phyloP scores from a whole-genome alignment of 2,888 invertebrate genomes.

The Priocnemis perturbator region DNA sequence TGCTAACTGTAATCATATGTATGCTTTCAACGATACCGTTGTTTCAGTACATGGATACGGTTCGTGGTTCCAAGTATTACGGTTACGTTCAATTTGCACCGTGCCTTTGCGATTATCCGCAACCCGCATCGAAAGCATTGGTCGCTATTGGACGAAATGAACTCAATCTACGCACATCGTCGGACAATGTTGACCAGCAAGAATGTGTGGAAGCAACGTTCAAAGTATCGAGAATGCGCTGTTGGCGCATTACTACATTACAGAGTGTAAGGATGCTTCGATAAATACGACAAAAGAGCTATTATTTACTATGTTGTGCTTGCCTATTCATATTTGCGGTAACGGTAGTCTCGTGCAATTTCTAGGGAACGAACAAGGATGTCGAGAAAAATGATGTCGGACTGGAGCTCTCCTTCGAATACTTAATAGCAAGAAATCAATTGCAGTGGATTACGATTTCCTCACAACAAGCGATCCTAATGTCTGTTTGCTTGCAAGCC shows the following conservation, averaged over 20 bases:
- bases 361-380: conserved; percentile 60
- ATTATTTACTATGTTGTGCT: no score
- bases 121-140: conserved; percentile 80
- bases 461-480: conserved; percentile 94
- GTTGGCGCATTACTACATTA: conserved; percentile 96
- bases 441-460: conserved; percentile 95
- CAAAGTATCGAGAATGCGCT: conserved; percentile 96
- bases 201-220: conserved; percentile 83
- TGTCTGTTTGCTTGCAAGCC: conserved; percentile 95
- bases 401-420: conserved; percentile 95
- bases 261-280: conserved; percentile 80
- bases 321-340: no score
- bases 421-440: conserved; percentile 92
- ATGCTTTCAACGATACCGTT: conserved; percentile 35
- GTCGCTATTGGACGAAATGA: conserved; percentile 93
- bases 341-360: neutral
- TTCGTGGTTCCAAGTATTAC: conserved; percentile 90
- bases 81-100: conserved; percentile 90
- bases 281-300: neutral
- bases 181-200: conserved; percentile 80
- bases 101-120: conserved; percentile 87
- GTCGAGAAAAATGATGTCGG: conserved; percentile 63
- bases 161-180: conserved; percentile 81
- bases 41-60: conserved; percentile 89
- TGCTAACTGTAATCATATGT: conserved; percentile 3